Conservation (phyloP, 2,797 vertebrate genomes). For the Sebastes taczanowskii region DNA sequence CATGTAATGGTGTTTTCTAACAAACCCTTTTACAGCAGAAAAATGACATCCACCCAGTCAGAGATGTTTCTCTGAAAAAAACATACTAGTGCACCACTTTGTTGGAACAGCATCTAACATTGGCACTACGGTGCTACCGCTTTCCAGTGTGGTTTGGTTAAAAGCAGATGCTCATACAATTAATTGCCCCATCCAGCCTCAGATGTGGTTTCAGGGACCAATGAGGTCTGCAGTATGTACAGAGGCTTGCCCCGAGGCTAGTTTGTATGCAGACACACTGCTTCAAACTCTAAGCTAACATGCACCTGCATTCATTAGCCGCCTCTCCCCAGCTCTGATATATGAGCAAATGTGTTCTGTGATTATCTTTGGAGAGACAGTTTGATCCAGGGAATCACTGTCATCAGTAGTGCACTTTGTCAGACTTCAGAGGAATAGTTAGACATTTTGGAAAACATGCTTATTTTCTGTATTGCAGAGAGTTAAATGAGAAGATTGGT, state of each 20-base stretch:
- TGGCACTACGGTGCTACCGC: conserved; percentile 4
- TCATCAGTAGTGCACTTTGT: not conserved
- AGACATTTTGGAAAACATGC: not conserved
- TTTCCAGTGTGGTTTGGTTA: conserved; percentile 20
- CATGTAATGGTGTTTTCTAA: not conserved
- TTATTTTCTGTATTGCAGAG: not conserved
- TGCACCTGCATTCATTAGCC: conserved; percentile 62
- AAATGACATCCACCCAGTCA: conserved; percentile 23
- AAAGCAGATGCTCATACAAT: conserved; percentile 37
- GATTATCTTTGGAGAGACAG: not conserved
- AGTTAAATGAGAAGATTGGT: not conserved
- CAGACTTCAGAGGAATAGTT: not conserved
- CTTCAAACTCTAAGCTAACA: conserved; percentile 41
- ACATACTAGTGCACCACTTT: conserved; percentile 1
- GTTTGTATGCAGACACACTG: conserved; percentile 64
- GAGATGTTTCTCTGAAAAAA: conserved; percentile 5
- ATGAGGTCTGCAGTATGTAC: conserved; percentile 47
- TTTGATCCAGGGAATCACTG: not conserved
- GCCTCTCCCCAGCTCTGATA: not conserved
- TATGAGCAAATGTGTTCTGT: not conserved
- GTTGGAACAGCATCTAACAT: not conserved
- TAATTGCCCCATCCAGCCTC: conserved; percentile 29
- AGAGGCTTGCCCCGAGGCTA: conserved; percentile 16
- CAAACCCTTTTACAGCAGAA: not conserved
- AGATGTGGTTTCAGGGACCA: conserved; percentile 47